Percentiles rank a stretch among this genome's conserved stretches.
These are phyloP conservation scores for Oncopodura yosiiana DNA, from an alignment of 1,140 invertebrate species.

Conservation along the genomic window DNA sequence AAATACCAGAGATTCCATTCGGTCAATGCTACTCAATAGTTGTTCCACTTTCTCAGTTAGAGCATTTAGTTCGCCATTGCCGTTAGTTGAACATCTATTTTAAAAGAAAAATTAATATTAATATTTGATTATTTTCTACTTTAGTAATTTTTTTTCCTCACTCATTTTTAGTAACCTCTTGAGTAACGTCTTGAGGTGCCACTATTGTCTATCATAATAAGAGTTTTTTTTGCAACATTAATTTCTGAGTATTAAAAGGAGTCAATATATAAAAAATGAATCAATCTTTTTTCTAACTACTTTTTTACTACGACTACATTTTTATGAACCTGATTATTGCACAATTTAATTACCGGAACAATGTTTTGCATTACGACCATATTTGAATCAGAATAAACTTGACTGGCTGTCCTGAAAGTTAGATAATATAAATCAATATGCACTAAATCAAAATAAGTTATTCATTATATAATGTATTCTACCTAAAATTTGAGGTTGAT, in stretches of 20 bases:
- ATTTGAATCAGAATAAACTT: neutral
- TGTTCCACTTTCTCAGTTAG: slow-evolving; percentile 2
- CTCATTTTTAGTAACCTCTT: slow-evolving; percentile 4
- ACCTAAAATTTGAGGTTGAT: neutral
- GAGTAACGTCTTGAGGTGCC: neutral
- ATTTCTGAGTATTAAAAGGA: neutral
- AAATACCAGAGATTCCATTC: slow-evolving; percentile 11
- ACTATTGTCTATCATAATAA: neutral
- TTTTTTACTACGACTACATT: neutral
- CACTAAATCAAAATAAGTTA: neutral
- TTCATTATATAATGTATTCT: neutral
- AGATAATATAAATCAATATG: neutral
- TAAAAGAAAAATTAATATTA: neutral
- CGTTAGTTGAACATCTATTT: neutral
- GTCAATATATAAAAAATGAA: neutral
- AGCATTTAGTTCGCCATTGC: neutral
- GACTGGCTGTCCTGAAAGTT: neutral
- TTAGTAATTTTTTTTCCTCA: neutral
- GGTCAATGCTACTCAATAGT: slow-evolving; percentile 4
- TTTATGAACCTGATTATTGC: slow-evolving; percentile 7
- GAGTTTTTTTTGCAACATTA: neutral
- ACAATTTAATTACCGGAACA: slow-evolving; percentile 14
- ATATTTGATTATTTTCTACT: neutral
- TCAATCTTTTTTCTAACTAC: neutral
- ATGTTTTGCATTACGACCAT: slow-evolving; percentile 2